phyloP scores from a whole-genome alignment of 1,140 invertebrate genomes.

The Macrostomum lignano region DNA sequence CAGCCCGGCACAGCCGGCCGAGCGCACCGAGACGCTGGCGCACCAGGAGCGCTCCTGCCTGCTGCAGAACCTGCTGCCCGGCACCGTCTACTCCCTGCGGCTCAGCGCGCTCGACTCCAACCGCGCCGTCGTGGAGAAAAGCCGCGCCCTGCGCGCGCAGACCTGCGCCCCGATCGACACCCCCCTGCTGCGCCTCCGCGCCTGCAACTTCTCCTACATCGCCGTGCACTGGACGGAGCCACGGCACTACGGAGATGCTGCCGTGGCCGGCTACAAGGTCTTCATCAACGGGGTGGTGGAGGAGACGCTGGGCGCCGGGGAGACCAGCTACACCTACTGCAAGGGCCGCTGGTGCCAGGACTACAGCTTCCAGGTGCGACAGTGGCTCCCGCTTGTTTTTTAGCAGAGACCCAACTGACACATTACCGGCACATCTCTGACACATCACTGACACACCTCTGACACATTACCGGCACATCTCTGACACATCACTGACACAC shows the following conservation, averaged over 20 bases:
- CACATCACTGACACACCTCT: too few species aligned
- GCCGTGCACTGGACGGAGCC: conserved; percentile 27
- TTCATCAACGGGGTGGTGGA: conserved; percentile 25
- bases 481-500: too few species aligned
- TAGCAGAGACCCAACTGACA: too few species aligned
- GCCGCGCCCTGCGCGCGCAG: conserved; percentile 20
- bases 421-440: too few species aligned
- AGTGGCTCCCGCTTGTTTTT: conserved; percentile 7
- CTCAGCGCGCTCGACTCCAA: conserved; percentile 15
- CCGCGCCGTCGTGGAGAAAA: conserved; percentile 17
- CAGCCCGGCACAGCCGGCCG: too few species aligned
- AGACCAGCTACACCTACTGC: conserved; percentile 20
- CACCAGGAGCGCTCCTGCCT: conserved; percentile 1
- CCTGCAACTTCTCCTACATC: conserved; percentile 27
- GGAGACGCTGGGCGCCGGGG: conserved; percentile 15
- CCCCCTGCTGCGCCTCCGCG: conserved; percentile 12
- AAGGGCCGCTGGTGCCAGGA: conserved; percentile 23
- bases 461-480: too few species aligned
- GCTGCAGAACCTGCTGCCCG: conserved; percentile 20
- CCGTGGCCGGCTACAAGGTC: conserved; percentile 26
- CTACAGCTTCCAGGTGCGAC: conserved; percentile 26
- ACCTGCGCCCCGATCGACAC: conserved; percentile 19
- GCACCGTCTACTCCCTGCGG: conserved; percentile 22
- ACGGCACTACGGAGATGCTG: conserved; percentile 19
- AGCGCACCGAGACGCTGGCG: too few species aligned